Percentiles rank a stretch among this genome's conserved stretches.
phyloP scores from a whole-genome alignment of 2,113 vertebrate genomes.

The Okapia johnstoni region DNA sequence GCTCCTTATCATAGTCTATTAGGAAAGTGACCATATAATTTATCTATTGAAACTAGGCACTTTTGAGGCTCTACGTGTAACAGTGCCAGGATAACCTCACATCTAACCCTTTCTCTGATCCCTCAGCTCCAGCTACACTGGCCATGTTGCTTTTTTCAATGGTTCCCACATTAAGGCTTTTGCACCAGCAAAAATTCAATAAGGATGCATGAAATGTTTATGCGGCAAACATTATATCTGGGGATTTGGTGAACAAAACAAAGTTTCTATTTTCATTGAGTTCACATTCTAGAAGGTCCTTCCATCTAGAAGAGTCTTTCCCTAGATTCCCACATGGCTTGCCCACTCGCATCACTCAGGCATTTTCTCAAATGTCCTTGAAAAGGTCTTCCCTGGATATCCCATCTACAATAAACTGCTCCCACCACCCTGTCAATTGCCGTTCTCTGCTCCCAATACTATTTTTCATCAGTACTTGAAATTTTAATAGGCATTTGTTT shows the following conservation, averaged over 20 bases:
- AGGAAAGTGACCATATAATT: neutral
- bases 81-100: neutral
- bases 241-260: neutral
- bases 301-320: neutral
- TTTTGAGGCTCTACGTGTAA: neutral
- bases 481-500: neutral
- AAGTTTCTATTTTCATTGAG: neutral
- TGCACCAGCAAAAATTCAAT: neutral
- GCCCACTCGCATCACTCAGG: neutral
- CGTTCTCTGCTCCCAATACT: neutral
- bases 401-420: too few relatives aligned
- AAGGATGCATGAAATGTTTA: neutral
- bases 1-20: neutral
- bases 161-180: neutral
- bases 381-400: neutral
- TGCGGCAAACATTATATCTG: neutral
- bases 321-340: neutral
- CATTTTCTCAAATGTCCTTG: neutral
- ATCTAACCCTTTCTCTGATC: neutral
- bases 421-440: neutral
- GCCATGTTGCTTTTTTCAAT: neutral
- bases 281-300: neutral
- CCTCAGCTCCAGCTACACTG: neutral
- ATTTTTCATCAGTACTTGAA: neutral
- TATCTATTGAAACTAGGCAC: neutral